Evolutionary conservation across 2,888 invertebrate species (phyloP).

Genomic region (Trachelus iudaicus): DNA sequence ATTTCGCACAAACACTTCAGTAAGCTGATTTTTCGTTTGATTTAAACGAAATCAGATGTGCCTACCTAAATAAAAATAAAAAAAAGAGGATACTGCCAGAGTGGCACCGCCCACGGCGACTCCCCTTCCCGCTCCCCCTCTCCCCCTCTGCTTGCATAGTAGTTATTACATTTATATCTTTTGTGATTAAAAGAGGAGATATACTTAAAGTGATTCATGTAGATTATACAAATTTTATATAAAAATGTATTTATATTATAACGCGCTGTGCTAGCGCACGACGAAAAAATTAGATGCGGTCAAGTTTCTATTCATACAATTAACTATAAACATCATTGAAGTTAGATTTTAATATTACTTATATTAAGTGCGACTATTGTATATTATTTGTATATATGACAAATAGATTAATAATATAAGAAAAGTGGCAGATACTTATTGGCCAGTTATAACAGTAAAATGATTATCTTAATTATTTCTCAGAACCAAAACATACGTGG

Average conservation of each 20-base stretch:
- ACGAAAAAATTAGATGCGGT: conserved; percentile 50
- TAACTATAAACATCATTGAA: conserved; percentile 48
- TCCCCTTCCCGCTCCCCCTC: conserved; percentile 3
- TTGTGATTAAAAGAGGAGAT: conserved; percentile 49
- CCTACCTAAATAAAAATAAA: conserved; percentile 33
- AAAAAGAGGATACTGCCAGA: conserved; percentile 41
- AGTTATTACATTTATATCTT: conserved; percentile 54
- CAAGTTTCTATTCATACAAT: conserved; percentile 59
- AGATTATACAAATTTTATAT: conserved; percentile 59
- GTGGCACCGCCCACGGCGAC: conserved; percentile 46
- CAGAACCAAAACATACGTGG: conserved; percentile 53
- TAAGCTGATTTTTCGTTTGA: conserved; percentile 20
- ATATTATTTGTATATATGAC: conserved; percentile 75
- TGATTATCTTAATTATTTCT: conserved; percentile 54
- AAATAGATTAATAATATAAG: conserved; percentile 73
- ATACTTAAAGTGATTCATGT: conserved; percentile 56
- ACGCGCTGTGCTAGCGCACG: conserved; percentile 41
- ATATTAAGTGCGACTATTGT: conserved; percentile 55
- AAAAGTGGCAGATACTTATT: conserved; percentile 76
- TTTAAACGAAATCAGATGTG: conserved; percentile 26
- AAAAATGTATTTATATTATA: conserved; percentile 55
- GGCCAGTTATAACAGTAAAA: conserved; percentile 72
- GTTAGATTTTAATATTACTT: conserved; percentile 55
- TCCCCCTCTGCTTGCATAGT: conserved; percentile 47
- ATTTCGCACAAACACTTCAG: conserved; percentile 21